Percentiles rank a stretch among this genome's conserved stretches.
These are phyloP conservation scores for Champsocephalus esox DNA, from an alignment of 2,797 vertebrate species.

Conservation along the genomic window DNA sequence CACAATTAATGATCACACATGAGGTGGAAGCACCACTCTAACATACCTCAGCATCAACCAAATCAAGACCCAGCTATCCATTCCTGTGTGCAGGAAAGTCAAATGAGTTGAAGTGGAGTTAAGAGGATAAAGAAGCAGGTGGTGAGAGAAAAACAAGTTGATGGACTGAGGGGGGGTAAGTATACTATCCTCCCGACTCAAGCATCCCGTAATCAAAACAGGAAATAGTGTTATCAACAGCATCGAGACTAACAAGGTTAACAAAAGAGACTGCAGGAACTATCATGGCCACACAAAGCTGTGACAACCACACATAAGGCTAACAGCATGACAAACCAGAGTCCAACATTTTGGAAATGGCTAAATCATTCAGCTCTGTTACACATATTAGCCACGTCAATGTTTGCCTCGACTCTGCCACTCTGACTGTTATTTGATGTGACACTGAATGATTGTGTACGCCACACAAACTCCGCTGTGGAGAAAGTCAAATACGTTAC, in stretches of 20 bases:
- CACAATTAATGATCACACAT: slow-evolving; percentile 30
- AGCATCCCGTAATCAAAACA: slow-evolving; percentile 44
- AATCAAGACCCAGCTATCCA: slow-evolving; percentile 18
- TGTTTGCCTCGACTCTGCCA: slow-evolving; percentile 48
- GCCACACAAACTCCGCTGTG: slow-evolving; percentile 34
- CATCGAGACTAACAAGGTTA: slow-evolving; percentile 25
- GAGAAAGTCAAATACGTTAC: slow-evolving; percentile 25
- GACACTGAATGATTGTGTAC: slow-evolving; percentile 47
- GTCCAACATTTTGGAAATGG: slow-evolving; percentile 14
- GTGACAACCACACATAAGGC: neutral
- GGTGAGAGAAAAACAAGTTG: slow-evolving; percentile 32
- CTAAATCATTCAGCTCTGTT: slow-evolving; percentile 41
- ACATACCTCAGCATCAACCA: slow-evolving; percentile 24
- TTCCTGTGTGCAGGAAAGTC: neutral
- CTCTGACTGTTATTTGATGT: slow-evolving; percentile 43
- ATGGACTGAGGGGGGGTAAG: slow-evolving; percentile 24
- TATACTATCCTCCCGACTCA: slow-evolving; percentile 50
- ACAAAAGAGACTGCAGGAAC: slow-evolving; percentile 10
- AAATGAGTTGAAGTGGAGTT: slow-evolving; percentile 19
- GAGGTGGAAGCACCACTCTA: neutral
- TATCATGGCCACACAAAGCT: slow-evolving; percentile 18
- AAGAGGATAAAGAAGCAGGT: slow-evolving; percentile 30
- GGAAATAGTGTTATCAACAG: slow-evolving; percentile 42
- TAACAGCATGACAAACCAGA: slow-evolving; percentile 7
- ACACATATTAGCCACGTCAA: slow-evolving; percentile 34